These are phyloP conservation scores for Diadumene lineata DNA, from an alignment of 92 coral and sea anemone genomes.

Conservation along the genomic window DNA sequence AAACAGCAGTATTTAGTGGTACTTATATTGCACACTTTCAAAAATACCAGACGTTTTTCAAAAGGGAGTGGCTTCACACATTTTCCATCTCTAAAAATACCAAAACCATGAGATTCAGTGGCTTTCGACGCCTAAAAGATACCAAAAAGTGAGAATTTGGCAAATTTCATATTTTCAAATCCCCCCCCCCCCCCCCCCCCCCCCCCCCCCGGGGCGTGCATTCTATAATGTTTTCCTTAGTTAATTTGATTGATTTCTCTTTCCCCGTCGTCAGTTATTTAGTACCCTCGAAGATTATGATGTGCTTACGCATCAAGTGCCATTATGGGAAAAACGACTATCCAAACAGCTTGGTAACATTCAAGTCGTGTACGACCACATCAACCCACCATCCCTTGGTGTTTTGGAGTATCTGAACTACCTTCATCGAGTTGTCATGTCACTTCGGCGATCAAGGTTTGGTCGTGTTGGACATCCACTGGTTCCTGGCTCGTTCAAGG, in stretches of 20 bases:
- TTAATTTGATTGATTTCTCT: neutral
- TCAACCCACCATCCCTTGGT: conserved; percentile 50
- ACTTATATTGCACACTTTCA: no score
- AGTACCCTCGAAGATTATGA: conserved; percentile 69
- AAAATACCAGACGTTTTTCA: no score
- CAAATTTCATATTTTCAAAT: no score
- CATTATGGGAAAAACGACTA: conserved; percentile 63
- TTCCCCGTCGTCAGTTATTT: conserved; percentile 40
- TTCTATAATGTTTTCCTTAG: neutral
- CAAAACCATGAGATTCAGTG: no score
- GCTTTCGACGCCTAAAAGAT: no score
- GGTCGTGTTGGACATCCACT: conserved; percentile 44
- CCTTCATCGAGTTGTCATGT: conserved; percentile 68
- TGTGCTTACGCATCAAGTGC: conserved; percentile 65
- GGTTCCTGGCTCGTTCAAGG: conserved; percentile 62
- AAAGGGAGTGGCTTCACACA: no score
- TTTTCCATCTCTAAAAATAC: no score
- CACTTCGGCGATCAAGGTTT: conserved; percentile 37
- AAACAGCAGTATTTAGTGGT: no score
- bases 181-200: no score
- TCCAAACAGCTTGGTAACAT: conserved; percentile 63
- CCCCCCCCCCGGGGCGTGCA: no score
- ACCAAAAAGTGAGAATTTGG: no score
- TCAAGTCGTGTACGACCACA: conserved; percentile 42
- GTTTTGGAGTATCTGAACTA: conserved; percentile 78